Base-by-base conservation (phyloP, 35 echinoderm and acorn worm species). In the Apostichopus californicus region DNA sequence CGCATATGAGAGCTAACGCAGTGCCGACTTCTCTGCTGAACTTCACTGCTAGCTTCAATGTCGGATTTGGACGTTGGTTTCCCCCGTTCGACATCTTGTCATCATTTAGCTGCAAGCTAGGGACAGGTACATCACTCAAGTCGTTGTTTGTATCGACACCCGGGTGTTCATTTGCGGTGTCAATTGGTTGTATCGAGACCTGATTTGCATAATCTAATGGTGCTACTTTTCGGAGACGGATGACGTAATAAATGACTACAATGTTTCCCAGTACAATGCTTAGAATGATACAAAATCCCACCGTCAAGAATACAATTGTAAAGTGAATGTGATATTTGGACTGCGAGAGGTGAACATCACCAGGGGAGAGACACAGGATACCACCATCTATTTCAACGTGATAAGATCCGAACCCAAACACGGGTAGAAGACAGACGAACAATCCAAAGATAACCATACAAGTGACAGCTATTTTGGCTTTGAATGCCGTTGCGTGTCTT, bases 401-500 rank as follows among this genome's bases (percentile, higher is more conserved):
- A 54, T 94, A 94, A 14, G 93, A 72, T 12, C 93, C 93, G 73
- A 94, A 92, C 18, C 93, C 93, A 4, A 94, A 23, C 5, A 94
- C 64, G 1, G 93, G 93, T 6, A 92, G 59, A 3, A 86, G 11
- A 54, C 90, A 64, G 1, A 87, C 25, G 75, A 71, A 23, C 14
- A 77, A n/a, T 54, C 81, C 79, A 6, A 92, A 20, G 5, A 79
- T 26, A 23, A 94, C 13, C 5, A 91, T 25, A 21, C 54, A 22
- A 4, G 54, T 63, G 4, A 94, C 89, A 52, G 68, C 70, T 66
- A 94, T 52, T 71, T 61, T 92, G 20, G 93, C 90, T 34, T 87
- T 94, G 14, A 10, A 83, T 26, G 60, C 22, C 15, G 93, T 92
- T 2, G 90, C 93, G 89, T 94, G 53, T 57, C 56, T 86, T 21